phyloP scores from a whole-genome alignment of 1,140 invertebrate genomes.

The Penaeus chinensis region DNA sequence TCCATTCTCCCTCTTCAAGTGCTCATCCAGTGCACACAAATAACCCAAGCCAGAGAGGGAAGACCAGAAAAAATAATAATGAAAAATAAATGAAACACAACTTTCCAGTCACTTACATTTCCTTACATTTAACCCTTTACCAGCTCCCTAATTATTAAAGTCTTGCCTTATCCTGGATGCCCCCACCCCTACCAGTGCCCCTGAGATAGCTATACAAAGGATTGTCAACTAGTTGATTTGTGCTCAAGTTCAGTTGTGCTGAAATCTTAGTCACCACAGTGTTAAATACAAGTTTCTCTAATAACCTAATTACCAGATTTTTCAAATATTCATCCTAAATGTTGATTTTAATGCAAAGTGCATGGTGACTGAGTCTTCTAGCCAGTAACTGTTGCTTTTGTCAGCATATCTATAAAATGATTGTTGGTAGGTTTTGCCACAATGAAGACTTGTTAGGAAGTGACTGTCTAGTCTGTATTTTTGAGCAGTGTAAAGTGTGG shows the following conservation, averaged over 20 bases:
- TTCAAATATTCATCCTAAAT: neutral
- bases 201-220: conserved; percentile 40
- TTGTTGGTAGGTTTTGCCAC: neutral
- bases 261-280: conserved; percentile 26
- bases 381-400: conserved; percentile 9
- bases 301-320: neutral
- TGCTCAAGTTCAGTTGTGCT: conserved; percentile 44
- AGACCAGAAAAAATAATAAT: no score
- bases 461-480: conserved; percentile 22
- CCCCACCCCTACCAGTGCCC: conserved; percentile 17
- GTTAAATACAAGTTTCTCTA: neutral
- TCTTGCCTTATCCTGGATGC: conserved; percentile 9
- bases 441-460: conserved; percentile 40
- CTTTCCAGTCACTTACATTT: no score
- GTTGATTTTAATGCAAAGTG: neutral
- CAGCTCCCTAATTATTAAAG: no score
- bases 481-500: neutral
- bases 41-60: no score
- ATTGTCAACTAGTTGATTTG: conserved; percentile 52
- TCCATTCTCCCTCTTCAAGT: no score
- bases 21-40: no score
- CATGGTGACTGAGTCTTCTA: conserved; percentile 32
- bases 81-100: no score
- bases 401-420: conserved; percentile 16
- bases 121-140: no score